Conservation (phyloP, 2,888 invertebrate genomes). For the Apamea monoglypha region DNA sequence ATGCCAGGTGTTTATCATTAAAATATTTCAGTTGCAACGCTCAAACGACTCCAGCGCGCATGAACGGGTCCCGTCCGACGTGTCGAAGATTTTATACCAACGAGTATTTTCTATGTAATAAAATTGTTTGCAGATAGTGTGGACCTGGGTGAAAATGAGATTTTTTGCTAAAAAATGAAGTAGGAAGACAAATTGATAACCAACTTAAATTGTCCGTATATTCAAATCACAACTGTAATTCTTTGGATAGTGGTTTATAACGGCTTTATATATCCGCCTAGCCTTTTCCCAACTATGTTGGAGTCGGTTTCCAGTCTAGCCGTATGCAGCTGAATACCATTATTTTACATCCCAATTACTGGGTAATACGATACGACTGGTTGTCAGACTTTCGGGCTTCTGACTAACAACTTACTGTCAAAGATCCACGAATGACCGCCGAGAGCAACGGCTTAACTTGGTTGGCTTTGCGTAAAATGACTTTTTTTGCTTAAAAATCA, state of each 20-base stretch:
- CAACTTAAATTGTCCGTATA: background rate
- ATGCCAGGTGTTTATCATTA: conserved; percentile 67
- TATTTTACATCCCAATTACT: too few species aligned
- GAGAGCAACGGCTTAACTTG: too few species aligned
- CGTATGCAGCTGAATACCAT: too few species aligned
- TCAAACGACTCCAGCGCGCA: conserved; percentile 65
- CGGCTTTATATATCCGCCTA: too few species aligned
- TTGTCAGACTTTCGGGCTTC: too few species aligned
- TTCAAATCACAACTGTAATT: background rate
- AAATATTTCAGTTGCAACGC: conserved; percentile 66
- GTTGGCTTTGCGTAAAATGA: too few species aligned
- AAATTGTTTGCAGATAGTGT: conserved; percentile 50
- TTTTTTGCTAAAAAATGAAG: background rate
- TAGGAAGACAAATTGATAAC: background rate
- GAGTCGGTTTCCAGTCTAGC: too few species aligned
- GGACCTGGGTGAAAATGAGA: conserved; percentile 37
- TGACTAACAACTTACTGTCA: too few species aligned
- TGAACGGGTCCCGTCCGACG: conserved; percentile 60
- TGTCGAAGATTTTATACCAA: conserved; percentile 67
- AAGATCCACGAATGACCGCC: too few species aligned
- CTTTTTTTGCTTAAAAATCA: too few species aligned
- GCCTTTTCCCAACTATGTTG: too few species aligned
- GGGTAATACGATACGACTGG: too few species aligned
- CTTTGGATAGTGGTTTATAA: background rate
- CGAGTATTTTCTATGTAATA: conserved; percentile 63